Conservation (phyloP, 1,140 invertebrate genomes). For the Tetranychus cinnabarinus region DNA sequence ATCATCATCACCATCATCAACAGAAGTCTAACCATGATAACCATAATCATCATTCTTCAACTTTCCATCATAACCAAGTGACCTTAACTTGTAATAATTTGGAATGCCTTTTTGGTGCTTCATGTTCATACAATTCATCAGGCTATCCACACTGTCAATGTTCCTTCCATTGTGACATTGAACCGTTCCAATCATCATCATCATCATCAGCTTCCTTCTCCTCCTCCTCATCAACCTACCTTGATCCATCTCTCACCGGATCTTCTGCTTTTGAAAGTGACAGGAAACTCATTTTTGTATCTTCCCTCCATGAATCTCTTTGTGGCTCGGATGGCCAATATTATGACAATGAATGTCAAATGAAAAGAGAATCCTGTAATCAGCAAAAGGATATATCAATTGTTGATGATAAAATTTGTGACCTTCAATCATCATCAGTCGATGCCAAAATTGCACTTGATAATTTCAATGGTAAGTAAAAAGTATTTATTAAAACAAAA, state of each 20-base stretch:
- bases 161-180: no score
- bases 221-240: not conserved
- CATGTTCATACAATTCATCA: not conserved
- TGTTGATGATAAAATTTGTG: not conserved
- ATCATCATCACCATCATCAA: not conserved
- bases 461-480: no score
- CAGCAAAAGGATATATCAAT: conserved; percentile 42
- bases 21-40: not conserved
- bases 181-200: not conserved
- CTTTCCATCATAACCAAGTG: no score
- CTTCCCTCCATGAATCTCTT: conserved; percentile 1
- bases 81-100: not conserved
- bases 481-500: no score
- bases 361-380: conserved; percentile 62
- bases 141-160: no score
- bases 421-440: no score
- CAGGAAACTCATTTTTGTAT: not conserved
- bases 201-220: not conserved
- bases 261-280: not conserved
- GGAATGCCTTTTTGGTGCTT: not conserved
- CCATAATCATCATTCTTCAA: no score
- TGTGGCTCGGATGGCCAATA: conserved; percentile 43
- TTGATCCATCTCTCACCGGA: not conserved
- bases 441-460: no score
- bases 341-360: conserved; percentile 51